Evolutionary conservation across 2,888 invertebrate species (phyloP).

Genomic region (Rhaphigaster nebulosa): DNA sequence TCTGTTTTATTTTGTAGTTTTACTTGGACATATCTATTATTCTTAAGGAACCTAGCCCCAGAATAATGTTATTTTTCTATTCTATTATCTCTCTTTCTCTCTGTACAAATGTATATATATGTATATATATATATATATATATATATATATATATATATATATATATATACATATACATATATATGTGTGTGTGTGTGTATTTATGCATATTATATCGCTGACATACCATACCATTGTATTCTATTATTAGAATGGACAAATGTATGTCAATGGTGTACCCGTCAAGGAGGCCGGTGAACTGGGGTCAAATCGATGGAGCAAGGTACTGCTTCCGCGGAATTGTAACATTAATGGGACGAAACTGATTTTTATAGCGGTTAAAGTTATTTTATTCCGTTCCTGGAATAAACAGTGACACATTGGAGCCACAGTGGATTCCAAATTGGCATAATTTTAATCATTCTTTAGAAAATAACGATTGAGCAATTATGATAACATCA

Average conservation of each 20-base stretch:
- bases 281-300: neutral
- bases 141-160: neutral
- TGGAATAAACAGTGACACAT: neutral
- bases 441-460: neutral
- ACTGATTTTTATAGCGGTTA: neutral
- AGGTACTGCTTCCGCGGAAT: constrained; percentile 4
- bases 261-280: neutral
- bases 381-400: neutral
- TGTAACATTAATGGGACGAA: neutral
- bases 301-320: constrained; percentile 6
- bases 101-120: too few relatives aligned
- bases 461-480: neutral
- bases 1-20: too few relatives aligned
- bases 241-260: neutral
- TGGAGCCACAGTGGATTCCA: too few relatives aligned
- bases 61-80: too few relatives aligned
- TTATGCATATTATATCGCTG: too few relatives aligned
- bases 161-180: too few relatives aligned
- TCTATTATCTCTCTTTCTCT: too few relatives aligned
- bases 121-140: too few relatives aligned
- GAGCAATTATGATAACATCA: neutral
- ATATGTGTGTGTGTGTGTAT: too few relatives aligned
- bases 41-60: too few relatives aligned
- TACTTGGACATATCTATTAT: too few relatives aligned
- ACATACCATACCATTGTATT: too few relatives aligned